These are phyloP conservation scores for Cladorhizidae sp. DNA, from an alignment of 37 sponge, comb jelly and placozoan species.

Conservation along the genomic window DNA sequence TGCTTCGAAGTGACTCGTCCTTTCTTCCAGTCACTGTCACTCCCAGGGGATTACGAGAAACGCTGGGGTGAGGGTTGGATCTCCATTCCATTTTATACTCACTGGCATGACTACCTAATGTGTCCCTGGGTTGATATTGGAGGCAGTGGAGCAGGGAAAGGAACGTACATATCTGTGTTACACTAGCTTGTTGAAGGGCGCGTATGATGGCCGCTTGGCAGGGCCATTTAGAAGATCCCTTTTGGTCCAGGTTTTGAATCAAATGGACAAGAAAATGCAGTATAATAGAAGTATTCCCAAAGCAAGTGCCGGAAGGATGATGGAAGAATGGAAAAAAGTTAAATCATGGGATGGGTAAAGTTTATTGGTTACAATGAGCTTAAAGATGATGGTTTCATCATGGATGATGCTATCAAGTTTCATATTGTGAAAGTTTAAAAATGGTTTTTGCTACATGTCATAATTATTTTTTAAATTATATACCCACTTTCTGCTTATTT, in stretches of 20 bases:
- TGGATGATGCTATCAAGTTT: background rate
- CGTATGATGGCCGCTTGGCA: slow-evolving; percentile 19
- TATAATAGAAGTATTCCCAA: background rate
- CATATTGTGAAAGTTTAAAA: background rate
- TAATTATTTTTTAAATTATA: too few relatives aligned
- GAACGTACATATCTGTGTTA: slow-evolving; percentile 26
- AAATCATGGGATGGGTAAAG: slow-evolving; percentile 16
- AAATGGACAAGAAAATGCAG: background rate
- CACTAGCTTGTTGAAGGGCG: slow-evolving; percentile 25
- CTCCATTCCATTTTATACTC: slow-evolving; percentile 4
- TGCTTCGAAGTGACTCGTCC: background rate
- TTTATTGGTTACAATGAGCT: slow-evolving; percentile 7
- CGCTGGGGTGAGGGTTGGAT: slow-evolving; percentile 12
- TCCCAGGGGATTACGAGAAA: background rate
- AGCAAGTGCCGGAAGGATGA: background rate
- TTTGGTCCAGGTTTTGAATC: slow-evolving; percentile 9
- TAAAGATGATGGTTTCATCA: background rate
- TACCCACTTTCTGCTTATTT: too few relatives aligned
- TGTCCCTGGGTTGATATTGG: slow-evolving; percentile 7
- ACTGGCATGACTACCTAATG: slow-evolving; percentile 23
- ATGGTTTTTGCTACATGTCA: too few relatives aligned
- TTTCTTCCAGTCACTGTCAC: background rate
- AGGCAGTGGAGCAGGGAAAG: slow-evolving; percentile 17
- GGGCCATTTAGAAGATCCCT: slow-evolving; percentile 36
- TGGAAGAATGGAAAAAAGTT: background rate